phyloP scores from a whole-genome alignment of 2,797 vertebrate genomes.

The Eospalax fontanierii region DNA sequence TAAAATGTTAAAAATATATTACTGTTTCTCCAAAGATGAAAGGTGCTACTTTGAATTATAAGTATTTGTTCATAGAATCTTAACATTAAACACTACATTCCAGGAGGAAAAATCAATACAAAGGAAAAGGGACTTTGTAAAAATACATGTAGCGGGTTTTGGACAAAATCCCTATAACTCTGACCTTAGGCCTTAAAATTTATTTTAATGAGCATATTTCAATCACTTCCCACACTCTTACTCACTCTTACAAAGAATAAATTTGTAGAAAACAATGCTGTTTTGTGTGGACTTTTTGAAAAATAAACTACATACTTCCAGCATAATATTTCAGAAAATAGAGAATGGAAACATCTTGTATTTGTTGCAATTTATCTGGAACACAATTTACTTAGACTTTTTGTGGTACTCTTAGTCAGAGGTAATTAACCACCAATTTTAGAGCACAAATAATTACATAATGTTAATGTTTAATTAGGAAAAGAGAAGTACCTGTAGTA shows the following conservation, averaged over 20 bases:
- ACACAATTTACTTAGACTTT: conserved; percentile 78
- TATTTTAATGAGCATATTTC: conserved; percentile 12
- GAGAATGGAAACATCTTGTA: conserved; percentile 63
- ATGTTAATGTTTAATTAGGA: conserved; percentile 87
- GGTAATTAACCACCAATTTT: conserved; percentile 81
- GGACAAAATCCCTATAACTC: conserved; percentile 38
- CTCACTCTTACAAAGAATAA: conserved; percentile 56
- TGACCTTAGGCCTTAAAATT: not conserved
- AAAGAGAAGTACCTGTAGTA: conserved; percentile 91
- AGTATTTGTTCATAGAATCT: not conserved
- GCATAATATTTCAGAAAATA: conserved; percentile 47
- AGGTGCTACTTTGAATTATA: conserved; percentile 23
- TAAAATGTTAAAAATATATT: not conserved
- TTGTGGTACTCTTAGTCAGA: conserved; percentile 75
- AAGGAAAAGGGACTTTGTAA: conserved; percentile 19
- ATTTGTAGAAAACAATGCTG: conserved; percentile 25
- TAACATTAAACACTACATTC: conserved; percentile 25
- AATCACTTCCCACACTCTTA: not conserved
- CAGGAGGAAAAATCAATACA: not conserved
- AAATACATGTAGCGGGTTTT: not conserved
- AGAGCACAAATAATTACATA: conserved; percentile 83
- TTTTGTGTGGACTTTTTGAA: conserved; percentile 55
- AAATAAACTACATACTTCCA: conserved; percentile 51
- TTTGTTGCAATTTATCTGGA: conserved; percentile 75
- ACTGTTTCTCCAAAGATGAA: conserved; percentile 32